Base-by-base conservation (phyloP, 2,888 invertebrate genomes). In the Arctia plantaginis region DNA sequence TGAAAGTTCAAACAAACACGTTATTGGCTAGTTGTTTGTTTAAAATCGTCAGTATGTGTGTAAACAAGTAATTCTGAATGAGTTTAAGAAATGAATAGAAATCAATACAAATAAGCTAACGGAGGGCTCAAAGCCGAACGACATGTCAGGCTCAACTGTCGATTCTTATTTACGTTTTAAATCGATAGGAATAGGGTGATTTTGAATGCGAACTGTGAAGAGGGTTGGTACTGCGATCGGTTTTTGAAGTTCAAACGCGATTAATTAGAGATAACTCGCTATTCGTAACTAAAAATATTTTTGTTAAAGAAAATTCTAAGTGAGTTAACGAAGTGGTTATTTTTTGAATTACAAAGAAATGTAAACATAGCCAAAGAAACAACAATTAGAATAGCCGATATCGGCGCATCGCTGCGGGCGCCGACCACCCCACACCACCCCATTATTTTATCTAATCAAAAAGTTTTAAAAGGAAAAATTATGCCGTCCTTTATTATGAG, bases 381-480 rank as follows among this genome's bases (percentile, higher is more conserved):
- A 95, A 95, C 93, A 95, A 95, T 95, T 95, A 95, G 93, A 95
- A 94, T 93, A 91, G 91, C 92, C 92, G 93, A 95, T 95, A 95
- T 93, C 91, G 94, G 91, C 90, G 91, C 89, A 93, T 90, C 88
- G 94, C 94, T 92, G 91, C 90, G 90, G 89, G 94, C 92, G 82
- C 91, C 82, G 83, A 80, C 90, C 92, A 86, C 93, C 93, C 90
- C 90, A 85, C 84, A 85, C 93, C 95, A 93, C 96, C 95, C 95
- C 93, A 94, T 95, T 95, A 95, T 96, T 96, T 95, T 95, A 96
- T 96, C 96, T 96, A 96, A 96, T 96, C 96, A 96, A 96, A 96
- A 96, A 96, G 95, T 96, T 96, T 96, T 95, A 95, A 95, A 96
- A 95, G 95, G 94, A 96, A 96, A 96, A 96, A 96, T 96, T 96